phyloP scores from a whole-genome alignment of 1,140 invertebrate genomes.

The Ditylenchus dipsaci region DNA sequence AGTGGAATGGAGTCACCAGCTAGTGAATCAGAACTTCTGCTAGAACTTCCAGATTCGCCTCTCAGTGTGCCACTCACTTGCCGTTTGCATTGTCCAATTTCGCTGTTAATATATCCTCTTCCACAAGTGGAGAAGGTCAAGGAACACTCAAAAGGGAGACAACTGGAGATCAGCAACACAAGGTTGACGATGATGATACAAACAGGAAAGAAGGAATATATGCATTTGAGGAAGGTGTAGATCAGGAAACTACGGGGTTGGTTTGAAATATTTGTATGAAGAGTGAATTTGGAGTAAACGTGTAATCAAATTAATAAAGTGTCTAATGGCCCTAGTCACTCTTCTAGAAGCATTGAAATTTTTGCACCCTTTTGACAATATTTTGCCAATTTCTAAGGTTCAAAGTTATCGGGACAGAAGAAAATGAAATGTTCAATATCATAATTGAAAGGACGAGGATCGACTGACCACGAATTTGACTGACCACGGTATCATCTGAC shows the following conservation, averaged over 20 bases:
- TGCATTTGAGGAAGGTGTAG: not conserved
- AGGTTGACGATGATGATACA: not conserved
- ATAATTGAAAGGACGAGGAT: too few relatives aligned
- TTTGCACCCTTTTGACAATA: too few relatives aligned
- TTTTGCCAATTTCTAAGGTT: too few relatives aligned
- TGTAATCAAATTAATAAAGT: too few relatives aligned
- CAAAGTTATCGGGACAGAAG: too few relatives aligned
- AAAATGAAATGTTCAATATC: too few relatives aligned
- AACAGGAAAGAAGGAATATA: slow-evolving; percentile 10
- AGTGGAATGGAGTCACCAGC: slow-evolving; percentile 20
- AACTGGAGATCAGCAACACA: not conserved
- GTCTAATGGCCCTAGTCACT: too few relatives aligned
- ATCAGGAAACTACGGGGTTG: not conserved
- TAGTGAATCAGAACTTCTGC: slow-evolving; percentile 20
- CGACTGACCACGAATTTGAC: too few relatives aligned
- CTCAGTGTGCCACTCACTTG: slow-evolving; percentile 17
- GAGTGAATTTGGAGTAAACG: too few relatives aligned
- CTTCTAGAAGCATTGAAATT: too few relatives aligned
- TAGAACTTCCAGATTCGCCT: slow-evolving; percentile 27
- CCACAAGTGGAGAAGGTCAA: not conserved
- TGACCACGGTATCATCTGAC: too few relatives aligned
- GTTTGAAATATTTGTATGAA: not conserved
- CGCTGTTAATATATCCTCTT: not conserved
- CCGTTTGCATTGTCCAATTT: slow-evolving; percentile 2
- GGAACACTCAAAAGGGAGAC: not conserved